These are phyloP conservation scores for Drosophila novamexicana DNA, from an alignment of 1,140 invertebrate species.

Conservation along the genomic window DNA sequence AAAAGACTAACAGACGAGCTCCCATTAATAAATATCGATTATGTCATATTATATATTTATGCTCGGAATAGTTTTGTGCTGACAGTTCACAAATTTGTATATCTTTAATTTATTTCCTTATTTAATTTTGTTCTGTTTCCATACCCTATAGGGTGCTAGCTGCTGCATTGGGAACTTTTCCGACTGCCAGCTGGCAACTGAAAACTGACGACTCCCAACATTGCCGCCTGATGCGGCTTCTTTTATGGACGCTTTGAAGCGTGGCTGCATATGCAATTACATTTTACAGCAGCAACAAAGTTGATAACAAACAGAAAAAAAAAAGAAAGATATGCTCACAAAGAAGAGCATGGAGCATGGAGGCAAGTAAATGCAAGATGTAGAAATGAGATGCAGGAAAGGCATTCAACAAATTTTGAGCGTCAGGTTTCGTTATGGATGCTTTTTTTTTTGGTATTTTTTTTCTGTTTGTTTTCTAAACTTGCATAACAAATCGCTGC, in stretches of 20 bases:
- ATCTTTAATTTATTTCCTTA: no score
- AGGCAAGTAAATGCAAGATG: slow-evolving; percentile 17
- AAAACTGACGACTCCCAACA: background rate
- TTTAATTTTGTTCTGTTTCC: background rate
- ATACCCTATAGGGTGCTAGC: slow-evolving; percentile 24
- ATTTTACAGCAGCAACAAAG: slow-evolving; percentile 75
- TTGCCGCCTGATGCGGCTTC: slow-evolving; percentile 32
- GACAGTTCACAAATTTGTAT: no score
- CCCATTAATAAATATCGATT: no score
- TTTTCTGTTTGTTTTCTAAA: slow-evolving; percentile 77
- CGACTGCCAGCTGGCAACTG: slow-evolving; percentile 17
- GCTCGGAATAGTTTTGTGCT: background rate
- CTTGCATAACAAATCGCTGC: slow-evolving; percentile 80
- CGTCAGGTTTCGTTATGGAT: slow-evolving; percentile 71
- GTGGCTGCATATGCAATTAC: slow-evolving; percentile 81
- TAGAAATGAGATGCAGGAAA: slow-evolving; percentile 32
- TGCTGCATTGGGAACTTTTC: slow-evolving; percentile 29
- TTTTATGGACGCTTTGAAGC: slow-evolving; percentile 71
- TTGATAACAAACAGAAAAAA: slow-evolving; percentile 74
- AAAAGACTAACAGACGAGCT: no score
- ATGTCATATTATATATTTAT: background rate
- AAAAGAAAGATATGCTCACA: slow-evolving; percentile 27
- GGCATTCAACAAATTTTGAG: slow-evolving; percentile 77
- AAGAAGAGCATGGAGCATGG: slow-evolving; percentile 6
- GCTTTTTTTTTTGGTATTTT: slow-evolving; percentile 29